A percentile compares a stretch with the other conserved stretches of the same genome.
Evolutionary conservation across 2,888 invertebrate species (phyloP).

Genomic region (Eristalis intricaria): DNA sequence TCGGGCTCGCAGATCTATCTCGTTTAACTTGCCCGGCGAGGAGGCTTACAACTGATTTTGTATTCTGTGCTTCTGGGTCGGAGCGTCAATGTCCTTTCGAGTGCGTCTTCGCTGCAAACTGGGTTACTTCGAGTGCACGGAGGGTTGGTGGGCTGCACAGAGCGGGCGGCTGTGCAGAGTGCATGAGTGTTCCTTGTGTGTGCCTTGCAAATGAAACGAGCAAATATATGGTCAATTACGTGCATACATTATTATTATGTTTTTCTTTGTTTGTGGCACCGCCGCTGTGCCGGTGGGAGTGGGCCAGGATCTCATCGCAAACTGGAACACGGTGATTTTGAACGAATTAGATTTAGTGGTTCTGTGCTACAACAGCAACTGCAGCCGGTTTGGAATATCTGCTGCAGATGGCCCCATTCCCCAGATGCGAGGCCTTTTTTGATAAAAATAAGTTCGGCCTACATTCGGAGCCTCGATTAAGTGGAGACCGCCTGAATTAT

Average conservation of each 20-base stretch:
- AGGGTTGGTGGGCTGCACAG: background rate
- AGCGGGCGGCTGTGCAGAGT: constrained; percentile 22
- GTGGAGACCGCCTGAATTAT: constrained; percentile 9
- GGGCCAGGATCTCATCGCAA: background rate
- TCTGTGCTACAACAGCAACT: background rate
- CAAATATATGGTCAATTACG: constrained; percentile 36
- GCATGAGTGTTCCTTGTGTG: constrained; percentile 15
- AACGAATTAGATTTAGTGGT: constrained; percentile 12
- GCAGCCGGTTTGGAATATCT: background rate
- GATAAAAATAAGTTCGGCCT: constrained; percentile 27
- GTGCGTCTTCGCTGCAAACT: constrained; percentile 54
- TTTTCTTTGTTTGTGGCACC: background rate
- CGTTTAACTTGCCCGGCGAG: constrained; percentile 25
- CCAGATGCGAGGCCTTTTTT: constrained; percentile 5
- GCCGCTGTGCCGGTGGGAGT: background rate
- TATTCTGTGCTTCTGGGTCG: constrained; percentile 65
- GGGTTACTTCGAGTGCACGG: constrained; percentile 42
- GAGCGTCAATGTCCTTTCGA: constrained; percentile 65
- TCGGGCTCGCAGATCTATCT: background rate
- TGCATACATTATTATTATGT: background rate
- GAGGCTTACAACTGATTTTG: constrained; percentile 50
- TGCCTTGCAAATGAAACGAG: constrained; percentile 29
- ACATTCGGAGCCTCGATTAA: background rate
- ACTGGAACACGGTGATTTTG: constrained; percentile 25
- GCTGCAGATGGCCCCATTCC: constrained; percentile 8